Evolutionary conservation across 2,113 vertebrate genomes (phyloP).

Genomic region (Stigmatopora argus): DNA sequence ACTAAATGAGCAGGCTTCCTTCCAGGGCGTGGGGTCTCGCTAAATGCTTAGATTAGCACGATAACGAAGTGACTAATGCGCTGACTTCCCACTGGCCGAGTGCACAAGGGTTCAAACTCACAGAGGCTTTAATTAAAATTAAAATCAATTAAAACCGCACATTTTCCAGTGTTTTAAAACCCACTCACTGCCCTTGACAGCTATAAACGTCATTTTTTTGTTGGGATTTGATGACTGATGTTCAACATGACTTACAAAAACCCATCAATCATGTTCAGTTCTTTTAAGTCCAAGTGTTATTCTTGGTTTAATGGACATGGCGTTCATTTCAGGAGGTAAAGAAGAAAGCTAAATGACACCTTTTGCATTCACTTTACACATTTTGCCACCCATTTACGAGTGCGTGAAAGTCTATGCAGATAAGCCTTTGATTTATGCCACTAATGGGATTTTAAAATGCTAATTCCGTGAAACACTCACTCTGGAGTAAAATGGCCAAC

Average conservation of each 20-base stretch:
- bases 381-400: background rate
- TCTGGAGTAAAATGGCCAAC: background rate
- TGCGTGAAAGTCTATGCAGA: conserved; percentile 2
- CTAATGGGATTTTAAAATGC: conserved; percentile 9
- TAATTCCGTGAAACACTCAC: background rate
- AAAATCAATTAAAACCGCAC: too few relatives aligned
- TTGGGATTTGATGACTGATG: too few relatives aligned
- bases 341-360: background rate
- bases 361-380: background rate
- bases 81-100: background rate
- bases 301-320: background rate
- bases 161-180: too few relatives aligned
- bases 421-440: background rate
- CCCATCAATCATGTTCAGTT: too few relatives aligned
- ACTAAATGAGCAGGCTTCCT: background rate
- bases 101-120: background rate
- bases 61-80: background rate
- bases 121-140: background rate
- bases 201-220: too few relatives aligned
- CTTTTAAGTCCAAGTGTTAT: background rate
- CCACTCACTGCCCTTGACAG: too few relatives aligned
- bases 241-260: too few relatives aligned
- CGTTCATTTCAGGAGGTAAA: background rate
- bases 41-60: background rate
- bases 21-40: background rate